Conservation (phyloP, 1,140 invertebrate genomes). For the Platyscapa corneri region DNA sequence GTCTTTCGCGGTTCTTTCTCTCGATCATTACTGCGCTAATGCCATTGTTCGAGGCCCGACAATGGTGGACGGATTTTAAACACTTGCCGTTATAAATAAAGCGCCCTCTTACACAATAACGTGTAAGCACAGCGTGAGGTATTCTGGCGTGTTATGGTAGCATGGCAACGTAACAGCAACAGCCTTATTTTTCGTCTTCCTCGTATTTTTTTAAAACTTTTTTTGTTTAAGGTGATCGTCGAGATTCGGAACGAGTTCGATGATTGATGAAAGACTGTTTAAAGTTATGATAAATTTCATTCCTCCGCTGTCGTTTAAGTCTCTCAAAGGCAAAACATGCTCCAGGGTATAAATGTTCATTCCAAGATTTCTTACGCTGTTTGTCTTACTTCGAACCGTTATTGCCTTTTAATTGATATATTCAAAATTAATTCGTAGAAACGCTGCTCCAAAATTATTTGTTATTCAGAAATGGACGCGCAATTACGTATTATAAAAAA, state of each 20-base stretch:
- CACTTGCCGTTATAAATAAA: conserved; percentile 41
- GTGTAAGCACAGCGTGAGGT: conserved; percentile 22
- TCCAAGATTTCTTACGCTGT: background rate
- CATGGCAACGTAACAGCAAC: background rate
- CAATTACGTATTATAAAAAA: too few relatives aligned
- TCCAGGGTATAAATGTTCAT: background rate
- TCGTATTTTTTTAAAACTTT: background rate
- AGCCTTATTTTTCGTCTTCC: conserved; percentile 17
- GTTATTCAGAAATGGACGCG: too few relatives aligned
- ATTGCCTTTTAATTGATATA: background rate
- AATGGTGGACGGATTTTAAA: conserved; percentile 35
- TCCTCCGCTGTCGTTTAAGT: background rate
- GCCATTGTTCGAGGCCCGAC: conserved; percentile 37
- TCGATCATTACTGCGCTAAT: conserved; percentile 31
- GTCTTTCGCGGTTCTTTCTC: conserved; percentile 10
- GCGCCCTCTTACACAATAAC: conserved; percentile 15
- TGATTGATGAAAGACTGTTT: conserved; percentile 38
- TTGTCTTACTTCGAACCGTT: background rate
- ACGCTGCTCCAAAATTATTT: too few relatives aligned
- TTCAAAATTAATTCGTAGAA: too few relatives aligned
- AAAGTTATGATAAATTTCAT: background rate
- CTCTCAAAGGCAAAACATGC: background rate
- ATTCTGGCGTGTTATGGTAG: background rate
- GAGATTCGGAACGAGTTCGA: background rate
- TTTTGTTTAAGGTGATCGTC: background rate